A percentile compares a stretch with the other conserved stretches of the same genome.
phyloP scores from a whole-genome alignment of 2,113 vertebrate genomes.

The Porphyrio hochstetteri region DNA sequence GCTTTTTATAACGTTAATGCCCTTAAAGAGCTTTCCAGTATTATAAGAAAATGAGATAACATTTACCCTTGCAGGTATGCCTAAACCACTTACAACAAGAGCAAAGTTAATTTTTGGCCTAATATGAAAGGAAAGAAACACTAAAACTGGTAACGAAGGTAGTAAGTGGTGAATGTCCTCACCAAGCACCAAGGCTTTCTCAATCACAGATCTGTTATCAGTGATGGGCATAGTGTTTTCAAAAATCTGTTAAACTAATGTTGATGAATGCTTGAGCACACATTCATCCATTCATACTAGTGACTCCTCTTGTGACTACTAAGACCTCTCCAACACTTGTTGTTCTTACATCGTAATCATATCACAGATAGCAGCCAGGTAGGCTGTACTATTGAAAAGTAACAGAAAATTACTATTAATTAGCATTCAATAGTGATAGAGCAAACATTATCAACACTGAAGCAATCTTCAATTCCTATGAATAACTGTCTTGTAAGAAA shows the following conservation, averaged over 20 bases:
- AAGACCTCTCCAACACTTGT: not conserved
- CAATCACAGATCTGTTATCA: not conserved
- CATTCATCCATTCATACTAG: too few species aligned
- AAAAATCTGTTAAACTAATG: not conserved
- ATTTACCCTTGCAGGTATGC: not conserved
- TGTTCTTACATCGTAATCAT: not conserved
- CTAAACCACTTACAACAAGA: not conserved
- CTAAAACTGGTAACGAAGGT: not conserved
- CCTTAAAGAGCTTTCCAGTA: not conserved
- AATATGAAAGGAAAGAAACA: not conserved
- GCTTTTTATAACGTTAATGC: not conserved
- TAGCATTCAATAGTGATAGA: not conserved
- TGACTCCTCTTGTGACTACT: not conserved
- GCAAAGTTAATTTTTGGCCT: not conserved
- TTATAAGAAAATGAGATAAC: not conserved
- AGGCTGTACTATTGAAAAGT: not conserved
- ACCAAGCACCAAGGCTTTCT: not conserved
- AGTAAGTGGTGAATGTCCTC: not conserved
- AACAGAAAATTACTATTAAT: not conserved
- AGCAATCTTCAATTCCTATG: not conserved
- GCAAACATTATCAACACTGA: not conserved
- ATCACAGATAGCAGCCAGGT: not conserved
- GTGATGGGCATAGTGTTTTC: not conserved
- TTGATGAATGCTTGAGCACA: not conserved
- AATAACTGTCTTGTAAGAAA: not conserved